Conservation (phyloP, 2,888 invertebrate species). For the Stictocephala bisonia region DNA sequence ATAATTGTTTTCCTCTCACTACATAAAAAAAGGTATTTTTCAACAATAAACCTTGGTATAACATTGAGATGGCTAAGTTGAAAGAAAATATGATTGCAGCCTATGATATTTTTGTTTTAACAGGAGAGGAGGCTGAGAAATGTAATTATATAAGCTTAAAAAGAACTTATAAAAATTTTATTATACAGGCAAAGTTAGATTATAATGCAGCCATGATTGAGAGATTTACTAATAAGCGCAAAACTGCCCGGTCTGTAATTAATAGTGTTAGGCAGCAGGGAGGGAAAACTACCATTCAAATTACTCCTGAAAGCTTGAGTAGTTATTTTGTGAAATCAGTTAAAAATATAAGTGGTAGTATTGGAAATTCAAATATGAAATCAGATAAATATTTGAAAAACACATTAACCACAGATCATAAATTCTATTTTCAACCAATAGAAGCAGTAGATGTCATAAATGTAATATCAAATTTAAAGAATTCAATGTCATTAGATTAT, state of each 20-base stretch:
- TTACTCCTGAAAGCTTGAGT: too few species aligned
- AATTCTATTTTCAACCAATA: background rate
- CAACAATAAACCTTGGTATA: background rate
- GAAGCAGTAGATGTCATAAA: background rate
- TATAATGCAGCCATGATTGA: background rate
- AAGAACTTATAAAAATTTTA: background rate
- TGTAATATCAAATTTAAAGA: background rate
- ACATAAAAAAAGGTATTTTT: background rate
- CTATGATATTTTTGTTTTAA: background rate
- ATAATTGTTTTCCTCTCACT: background rate
- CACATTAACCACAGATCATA: background rate
- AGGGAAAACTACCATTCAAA: too few species aligned
- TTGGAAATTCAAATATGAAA: background rate
- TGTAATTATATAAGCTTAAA: background rate
- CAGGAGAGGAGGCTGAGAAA: background rate
- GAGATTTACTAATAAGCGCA: background rate
- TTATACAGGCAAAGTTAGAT: background rate
- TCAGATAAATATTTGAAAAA: background rate
- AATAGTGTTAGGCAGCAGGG: background rate
- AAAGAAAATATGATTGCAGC: background rate
- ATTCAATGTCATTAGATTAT: background rate
- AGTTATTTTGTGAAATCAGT: too few species aligned
- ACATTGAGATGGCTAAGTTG: background rate
- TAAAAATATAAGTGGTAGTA: background rate
- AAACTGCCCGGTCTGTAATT: background rate